These are phyloP conservation scores for Haliclona indistincta DNA, from an alignment of 37 sponge, comb jelly and placozoan species.

Conservation along the genomic window DNA sequence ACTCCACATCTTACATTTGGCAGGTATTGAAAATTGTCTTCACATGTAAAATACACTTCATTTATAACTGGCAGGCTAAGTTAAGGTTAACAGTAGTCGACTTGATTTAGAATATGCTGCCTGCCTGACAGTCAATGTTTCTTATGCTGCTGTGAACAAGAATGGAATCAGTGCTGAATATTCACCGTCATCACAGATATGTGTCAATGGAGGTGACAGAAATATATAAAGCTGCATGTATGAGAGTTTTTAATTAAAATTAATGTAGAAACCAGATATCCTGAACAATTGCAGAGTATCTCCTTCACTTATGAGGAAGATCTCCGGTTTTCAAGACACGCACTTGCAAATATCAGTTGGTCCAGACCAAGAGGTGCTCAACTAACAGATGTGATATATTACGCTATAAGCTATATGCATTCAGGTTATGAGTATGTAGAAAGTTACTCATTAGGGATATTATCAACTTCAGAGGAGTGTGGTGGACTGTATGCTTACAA, in stretches of 20 bases:
- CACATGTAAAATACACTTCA: too few relatives aligned
- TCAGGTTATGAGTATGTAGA: background rate
- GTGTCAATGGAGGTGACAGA: slow-evolving; percentile 24
- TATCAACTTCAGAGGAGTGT: too few relatives aligned
- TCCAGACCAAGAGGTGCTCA: slow-evolving; percentile 5
- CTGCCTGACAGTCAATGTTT: slow-evolving; percentile 7
- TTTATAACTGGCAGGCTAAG: too few relatives aligned
- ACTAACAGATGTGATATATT: too few relatives aligned
- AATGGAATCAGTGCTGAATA: background rate
- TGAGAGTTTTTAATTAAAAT: too few relatives aligned
- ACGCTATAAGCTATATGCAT: background rate
- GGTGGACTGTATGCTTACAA: too few relatives aligned
- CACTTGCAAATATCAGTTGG: slow-evolving; percentile 27
- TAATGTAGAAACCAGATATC: background rate
- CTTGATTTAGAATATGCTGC: slow-evolving; percentile 4
- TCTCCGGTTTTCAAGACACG: slow-evolving; percentile 3
- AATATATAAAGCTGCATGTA: too few relatives aligned
- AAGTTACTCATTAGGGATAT: too few relatives aligned
- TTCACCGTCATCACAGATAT: slow-evolving; percentile 11
- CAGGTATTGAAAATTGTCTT: too few relatives aligned
- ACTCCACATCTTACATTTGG: too few relatives aligned
- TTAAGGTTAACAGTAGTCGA: too few relatives aligned
- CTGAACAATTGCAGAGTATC: background rate
- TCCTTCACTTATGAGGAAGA: background rate
- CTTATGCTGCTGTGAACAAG: slow-evolving; percentile 13